Conservation (phyloP, 2,113 vertebrate genomes). For the Tyrannus savana region DNA sequence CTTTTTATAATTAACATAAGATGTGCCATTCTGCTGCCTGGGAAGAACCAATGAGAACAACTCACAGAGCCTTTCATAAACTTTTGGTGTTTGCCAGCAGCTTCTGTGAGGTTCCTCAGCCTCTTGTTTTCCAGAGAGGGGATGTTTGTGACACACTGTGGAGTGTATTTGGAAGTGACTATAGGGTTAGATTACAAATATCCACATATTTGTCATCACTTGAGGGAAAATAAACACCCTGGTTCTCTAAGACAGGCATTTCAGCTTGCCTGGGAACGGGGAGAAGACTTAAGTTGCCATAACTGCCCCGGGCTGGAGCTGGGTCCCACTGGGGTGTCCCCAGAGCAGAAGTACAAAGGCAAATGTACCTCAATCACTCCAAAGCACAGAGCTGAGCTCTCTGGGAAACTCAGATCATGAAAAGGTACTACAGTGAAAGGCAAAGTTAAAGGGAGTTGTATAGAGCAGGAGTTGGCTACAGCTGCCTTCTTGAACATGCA, state of each 20-base stretch:
- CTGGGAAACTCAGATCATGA: background rate
- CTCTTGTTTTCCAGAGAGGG: background rate
- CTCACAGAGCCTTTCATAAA: background rate
- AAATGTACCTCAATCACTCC: background rate
- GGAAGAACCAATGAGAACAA: background rate
- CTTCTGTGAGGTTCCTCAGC: background rate
- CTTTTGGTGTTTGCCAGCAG: background rate
- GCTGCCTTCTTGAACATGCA: background rate
- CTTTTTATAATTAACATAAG: background rate
- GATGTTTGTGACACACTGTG: background rate
- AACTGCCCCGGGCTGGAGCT: background rate
- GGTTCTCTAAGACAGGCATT: background rate
- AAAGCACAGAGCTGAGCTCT: background rate
- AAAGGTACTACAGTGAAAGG: background rate
- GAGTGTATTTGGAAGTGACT: background rate
- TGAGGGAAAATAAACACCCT: background rate
- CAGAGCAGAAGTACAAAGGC: background rate
- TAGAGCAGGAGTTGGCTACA: background rate
- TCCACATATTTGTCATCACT: background rate
- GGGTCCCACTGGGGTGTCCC: background rate
- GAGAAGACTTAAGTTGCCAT: background rate
- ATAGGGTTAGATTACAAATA: background rate
- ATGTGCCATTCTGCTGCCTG: background rate
- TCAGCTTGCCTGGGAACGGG: background rate
- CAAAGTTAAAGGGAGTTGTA: background rate